phyloP scores from a whole-genome alignment of 2,113 vertebrate genomes.

The Lycaon pictus region DNA sequence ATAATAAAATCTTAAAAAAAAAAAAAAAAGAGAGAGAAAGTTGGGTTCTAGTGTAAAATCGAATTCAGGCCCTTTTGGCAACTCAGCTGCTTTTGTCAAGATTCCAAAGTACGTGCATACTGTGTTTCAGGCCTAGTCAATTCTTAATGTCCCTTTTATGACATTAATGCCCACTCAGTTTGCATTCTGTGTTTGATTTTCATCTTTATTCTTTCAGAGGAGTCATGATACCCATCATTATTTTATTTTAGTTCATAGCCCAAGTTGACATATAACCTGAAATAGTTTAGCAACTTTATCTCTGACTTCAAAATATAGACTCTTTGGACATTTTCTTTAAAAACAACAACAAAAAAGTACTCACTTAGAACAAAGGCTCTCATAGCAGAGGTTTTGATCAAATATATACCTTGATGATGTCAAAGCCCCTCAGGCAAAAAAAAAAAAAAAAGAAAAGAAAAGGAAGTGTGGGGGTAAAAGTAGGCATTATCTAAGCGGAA shows the following conservation, averaged over 20 bases:
- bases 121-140: not conserved
- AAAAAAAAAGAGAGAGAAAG: too few relatives aligned
- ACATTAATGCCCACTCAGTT: not conserved
- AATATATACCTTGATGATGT: slow-evolving; percentile 67
- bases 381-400: slow-evolving; percentile 67
- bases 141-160: not conserved
- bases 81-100: not conserved
- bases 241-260: slow-evolving; percentile 75
- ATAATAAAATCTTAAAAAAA: too few relatives aligned
- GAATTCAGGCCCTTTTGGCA: not conserved
- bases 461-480: not conserved
- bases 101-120: not conserved
- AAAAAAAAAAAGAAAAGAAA: not conserved
- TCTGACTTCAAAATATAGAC: slow-evolving; percentile 69
- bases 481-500: slow-evolving; percentile 3
- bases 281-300: slow-evolving; percentile 71
- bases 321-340: slow-evolving; percentile 50
- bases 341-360: not conserved
- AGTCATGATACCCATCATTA: slow-evolving; percentile 56
- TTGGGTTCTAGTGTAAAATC: not conserved
- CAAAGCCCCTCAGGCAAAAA: slow-evolving; percentile 35
- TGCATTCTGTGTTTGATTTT: slow-evolving; percentile 49
- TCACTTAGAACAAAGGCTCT: slow-evolving; percentile 73
- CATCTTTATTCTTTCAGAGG: slow-evolving; percentile 52
- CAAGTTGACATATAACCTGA: slow-evolving; percentile 56